Conservation (phyloP, 2,113 vertebrate genomes). For the Genyomyrus donnyi region DNA sequence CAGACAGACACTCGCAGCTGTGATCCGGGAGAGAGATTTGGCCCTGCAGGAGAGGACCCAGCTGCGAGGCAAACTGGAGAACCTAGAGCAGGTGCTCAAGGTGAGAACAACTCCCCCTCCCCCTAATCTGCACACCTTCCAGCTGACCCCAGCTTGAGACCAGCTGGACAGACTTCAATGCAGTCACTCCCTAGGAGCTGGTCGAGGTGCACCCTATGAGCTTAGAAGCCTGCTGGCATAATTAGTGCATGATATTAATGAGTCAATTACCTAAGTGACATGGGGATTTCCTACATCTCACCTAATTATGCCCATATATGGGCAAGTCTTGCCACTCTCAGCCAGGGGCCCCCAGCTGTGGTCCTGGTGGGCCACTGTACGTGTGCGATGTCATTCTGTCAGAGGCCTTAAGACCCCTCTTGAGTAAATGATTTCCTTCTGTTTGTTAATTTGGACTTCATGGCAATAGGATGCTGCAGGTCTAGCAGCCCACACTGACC, state of each 20-base stretch:
- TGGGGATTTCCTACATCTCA: no score
- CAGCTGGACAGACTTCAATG: neutral
- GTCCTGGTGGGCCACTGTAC: neutral
- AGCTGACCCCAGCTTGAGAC: neutral
- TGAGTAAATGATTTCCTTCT: neutral
- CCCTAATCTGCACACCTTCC: neutral
- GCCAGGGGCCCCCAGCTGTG: neutral
- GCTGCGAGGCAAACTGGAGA: conserved; percentile 98
- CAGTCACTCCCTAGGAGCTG: neutral
- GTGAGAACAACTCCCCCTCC: conserved; percentile 56
- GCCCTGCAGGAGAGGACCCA: conserved; percentile 75
- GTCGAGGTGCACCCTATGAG: neutral
- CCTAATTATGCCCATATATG: neutral
- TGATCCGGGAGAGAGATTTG: conserved; percentile 78
- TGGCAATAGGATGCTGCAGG: neutral
- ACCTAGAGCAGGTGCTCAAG: conserved; percentile 98
- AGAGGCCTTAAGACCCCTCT: neutral
- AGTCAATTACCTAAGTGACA: neutral
- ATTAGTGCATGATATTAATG: neutral
- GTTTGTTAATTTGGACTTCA: neutral
- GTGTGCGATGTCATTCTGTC: neutral
- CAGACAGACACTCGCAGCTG: conserved; percentile 62
- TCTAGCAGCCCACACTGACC: neutral
- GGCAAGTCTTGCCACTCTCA: neutral
- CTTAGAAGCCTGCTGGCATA: neutral